phyloP scores from a whole-genome alignment of 2,797 vertebrate species.

The Botia almorhae region DNA sequence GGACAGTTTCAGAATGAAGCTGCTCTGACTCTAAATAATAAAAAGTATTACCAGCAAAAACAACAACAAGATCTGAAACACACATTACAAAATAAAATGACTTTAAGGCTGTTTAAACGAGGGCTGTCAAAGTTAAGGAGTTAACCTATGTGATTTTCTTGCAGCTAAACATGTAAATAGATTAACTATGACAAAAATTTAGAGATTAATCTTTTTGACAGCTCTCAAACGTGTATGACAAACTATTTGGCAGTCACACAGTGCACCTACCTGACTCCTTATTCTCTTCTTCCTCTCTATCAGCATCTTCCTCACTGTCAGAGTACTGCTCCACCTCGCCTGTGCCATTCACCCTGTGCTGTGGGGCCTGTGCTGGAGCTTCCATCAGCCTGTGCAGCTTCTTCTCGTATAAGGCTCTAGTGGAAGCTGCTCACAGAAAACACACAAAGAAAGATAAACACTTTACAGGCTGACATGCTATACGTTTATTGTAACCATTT shows the following conservation, averaged over 20 bases:
- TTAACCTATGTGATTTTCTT: too few relatives aligned
- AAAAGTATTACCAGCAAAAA: slow-evolving; percentile 5
- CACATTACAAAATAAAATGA: neutral
- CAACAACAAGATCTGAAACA: neutral
- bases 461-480: neutral
- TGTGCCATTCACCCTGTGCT: slow-evolving; percentile 55
- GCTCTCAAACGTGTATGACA: neutral
- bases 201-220: neutral
- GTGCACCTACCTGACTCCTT: slow-evolving; percentile 62
- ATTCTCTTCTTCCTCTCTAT: slow-evolving; percentile 56
- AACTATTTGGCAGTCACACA: neutral
- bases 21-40: slow-evolving; percentile 61
- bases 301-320: slow-evolving; percentile 75
- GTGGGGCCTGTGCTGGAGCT: slow-evolving; percentile 42
- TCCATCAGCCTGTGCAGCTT: slow-evolving; percentile 77
- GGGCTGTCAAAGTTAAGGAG: too few relatives aligned
- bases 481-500: neutral
- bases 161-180: neutral
- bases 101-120: neutral
- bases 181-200: neutral
- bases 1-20: slow-evolving; percentile 27
- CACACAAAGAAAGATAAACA: slow-evolving; percentile 48
- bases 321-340: slow-evolving; percentile 65
- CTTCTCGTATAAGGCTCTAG: slow-evolving; percentile 82
- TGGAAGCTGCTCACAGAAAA: slow-evolving; percentile 74